Base-by-base conservation (phyloP, 1,140 invertebrate genomes). In the Lepidurus packardi region DNA sequence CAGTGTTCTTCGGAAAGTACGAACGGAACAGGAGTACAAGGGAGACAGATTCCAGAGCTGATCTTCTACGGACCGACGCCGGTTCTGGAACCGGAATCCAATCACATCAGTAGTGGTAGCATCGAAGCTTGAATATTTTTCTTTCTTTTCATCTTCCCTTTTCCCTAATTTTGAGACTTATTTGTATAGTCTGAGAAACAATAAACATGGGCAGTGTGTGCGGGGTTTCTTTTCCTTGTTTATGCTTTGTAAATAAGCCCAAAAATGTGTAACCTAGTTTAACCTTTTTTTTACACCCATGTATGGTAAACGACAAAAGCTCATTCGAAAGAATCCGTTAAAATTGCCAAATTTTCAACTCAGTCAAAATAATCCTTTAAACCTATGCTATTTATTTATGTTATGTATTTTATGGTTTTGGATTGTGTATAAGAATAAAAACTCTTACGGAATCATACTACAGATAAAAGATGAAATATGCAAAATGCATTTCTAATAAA, bases 1-100 rank as follows among this genome's bases (percentile, higher is more conserved):
- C 94, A 97, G 83, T 96, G 94, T 84, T 95, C 93, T 65, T 94
- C 93, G 1, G 95, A 97, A 83, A 95, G 93, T 84, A 97, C 95
- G 16, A 97, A 97, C 83, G 95, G 95, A 74, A 97, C 95, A 13
- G 94, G 94, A 8, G 94, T 96, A 1, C 94, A 96, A 86, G 95
- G 95, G 53, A 94, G 94, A 43, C 94, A 97, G 86, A 97, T 97
- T 81, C 95, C 95, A 0, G 95, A 97, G 87, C 87, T 97, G 44
- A 94, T 97, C 82, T 96, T 96, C 84, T 97, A 96, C 77, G 85
- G 84, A n/a, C 83, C 85, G 7, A 80, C 79, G 13, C 78, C 78
- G 11, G 73, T 34, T 10, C 16, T 24, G 4, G 76, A 77, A 77
- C 43, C 45, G 41, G 76, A 77, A 21, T 7, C 76, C 53, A 65